phyloP scores from a whole-genome alignment of 2,113 vertebrate genomes.

The Phalacrocorax aristotelis region DNA sequence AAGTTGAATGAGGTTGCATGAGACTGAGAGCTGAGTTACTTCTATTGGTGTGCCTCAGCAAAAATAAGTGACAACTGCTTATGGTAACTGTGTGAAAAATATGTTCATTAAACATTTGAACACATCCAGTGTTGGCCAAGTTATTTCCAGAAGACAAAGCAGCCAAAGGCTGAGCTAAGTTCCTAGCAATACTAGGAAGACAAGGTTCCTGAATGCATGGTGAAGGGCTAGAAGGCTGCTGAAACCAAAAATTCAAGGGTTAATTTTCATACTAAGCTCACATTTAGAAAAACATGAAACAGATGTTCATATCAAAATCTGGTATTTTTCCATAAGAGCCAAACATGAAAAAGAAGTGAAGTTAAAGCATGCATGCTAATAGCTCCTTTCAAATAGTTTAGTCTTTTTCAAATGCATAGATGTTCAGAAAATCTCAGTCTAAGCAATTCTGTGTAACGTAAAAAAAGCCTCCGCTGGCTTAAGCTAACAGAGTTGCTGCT shows the following conservation, averaged over 20 bases:
- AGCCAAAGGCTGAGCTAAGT: background rate
- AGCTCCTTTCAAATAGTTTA: conserved; percentile 67
- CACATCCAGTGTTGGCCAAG: background rate
- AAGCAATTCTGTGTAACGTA: conserved; percentile 22
- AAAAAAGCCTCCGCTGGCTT: background rate
- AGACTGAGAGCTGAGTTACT: background rate
- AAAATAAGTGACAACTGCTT: background rate
- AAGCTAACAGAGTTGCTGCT: conserved; percentile 40
- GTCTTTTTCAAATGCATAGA: conserved; percentile 42
- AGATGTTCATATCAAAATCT: conserved; percentile 75
- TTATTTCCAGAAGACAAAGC: background rate
- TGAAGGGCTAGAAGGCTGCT: background rate
- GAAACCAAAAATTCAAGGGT: conserved; percentile 61
- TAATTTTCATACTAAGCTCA: conserved; percentile 60
- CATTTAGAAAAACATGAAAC: conserved; percentile 72
- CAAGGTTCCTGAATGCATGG: background rate
- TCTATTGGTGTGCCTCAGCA: background rate
- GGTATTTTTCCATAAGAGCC: conserved; percentile 56
- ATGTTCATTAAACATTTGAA: background rate
- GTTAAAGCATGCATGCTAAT: conserved; percentile 64
- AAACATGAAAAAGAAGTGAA: conserved; percentile 70
- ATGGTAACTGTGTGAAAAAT: background rate
- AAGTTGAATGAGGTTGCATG: background rate
- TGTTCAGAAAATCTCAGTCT: conserved; percentile 53
- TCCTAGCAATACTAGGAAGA: background rate